Base-by-base conservation (phyloP, 2,797 vertebrate genomes). In the Microhierax caerulescens region DNA sequence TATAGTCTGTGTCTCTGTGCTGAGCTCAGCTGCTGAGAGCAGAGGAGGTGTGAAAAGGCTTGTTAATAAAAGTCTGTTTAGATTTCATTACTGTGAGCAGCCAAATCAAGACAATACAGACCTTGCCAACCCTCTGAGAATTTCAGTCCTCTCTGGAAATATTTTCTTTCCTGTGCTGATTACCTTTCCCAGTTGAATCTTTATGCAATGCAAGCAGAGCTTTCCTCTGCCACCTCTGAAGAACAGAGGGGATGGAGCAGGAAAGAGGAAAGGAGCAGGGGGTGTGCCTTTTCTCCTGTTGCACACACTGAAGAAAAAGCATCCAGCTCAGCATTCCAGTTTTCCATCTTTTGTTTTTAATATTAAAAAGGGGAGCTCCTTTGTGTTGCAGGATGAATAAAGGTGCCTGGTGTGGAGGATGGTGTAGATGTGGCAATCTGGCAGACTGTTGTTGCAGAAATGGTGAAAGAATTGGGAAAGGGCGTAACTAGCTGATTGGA, bases 11-110 rank as follows among this genome's bases (percentile, higher is more conserved):
- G 72, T 70, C 36, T 86, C 61, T 41, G n/a, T 91, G 93, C 96
- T 97, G 86, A 95, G 67, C 95, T 96, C 95, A 94, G 93, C 93
- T 96, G 77, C 91, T 89, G 90, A 91, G 69, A 92, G 84, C 88
- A 87, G 91, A 89, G 84, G 39, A 90, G 88, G 88, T 96, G 88
- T 96, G 93, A 93, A 94, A 95, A 93, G 77, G 30, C 77, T 87
- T 82, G 67, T 96, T 94, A 93, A 92, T 93, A 96, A 75, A 95
- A 89, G 80, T 92, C 95, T 96, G 90, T 73, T 96, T 94, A 70
- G 83, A 67, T 90, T 96, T 92, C 70, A 48, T 90, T 94, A 86
- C 43, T 79, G 45, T 76, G 50, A 94, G 67, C 87, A 90, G 83
- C 77, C n/a, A 76, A 80, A 95, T 92, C 73, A 79, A 89, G 92